Base-by-base conservation (phyloP, 2,113 vertebrate species). In the Choloepus hoffmanni region DNA sequence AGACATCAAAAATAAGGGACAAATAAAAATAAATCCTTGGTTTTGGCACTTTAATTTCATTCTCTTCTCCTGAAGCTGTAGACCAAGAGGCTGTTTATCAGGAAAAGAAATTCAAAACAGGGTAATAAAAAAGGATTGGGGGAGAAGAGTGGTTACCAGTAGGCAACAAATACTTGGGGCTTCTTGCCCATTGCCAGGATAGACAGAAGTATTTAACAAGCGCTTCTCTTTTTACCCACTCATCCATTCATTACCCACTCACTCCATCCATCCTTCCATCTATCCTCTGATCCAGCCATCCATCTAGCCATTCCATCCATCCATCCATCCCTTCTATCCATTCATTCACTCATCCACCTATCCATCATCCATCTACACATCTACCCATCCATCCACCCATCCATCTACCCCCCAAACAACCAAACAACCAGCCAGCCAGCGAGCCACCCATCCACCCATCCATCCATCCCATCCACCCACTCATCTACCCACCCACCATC, bases 1-100 rank as follows among this genome's bases (percentile, higher is more conserved):
- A 13, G 94, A 36, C 0, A 23, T 62, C 30, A 2, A 43, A 60
- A 33, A 48, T 33, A 40, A 76, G 72, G 68, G 10, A 26, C 45
- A 6, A n/a, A 36, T 14, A 43, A 26, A 76, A 82, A 78, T 48
- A 48, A 45, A 94, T 92, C 48, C 92, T 74, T 58, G 58, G 65
- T 43, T 74, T 21, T 45, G 60, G 67, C 58, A 50, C 73, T 68
- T 74, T 85, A 23, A 84, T 85, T 65, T 36, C 68, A 30, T 48
- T 50, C 65, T 82, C 50, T 36, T 65, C 58, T 87, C 82, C 86
- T 0, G 18, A 45, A 85, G 72, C 87, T 87, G 33, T 89, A 45
- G 78, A 23, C 84, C 9, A 83, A 90, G 72, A 72, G 95, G 94
- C 90, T 90, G 81, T 65, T 88, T 73, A 48, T 76, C 43, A 23